Evolutionary conservation across 2,113 vertebrate species (phyloP).

Genomic region (Onychostoma macrolepis): DNA sequence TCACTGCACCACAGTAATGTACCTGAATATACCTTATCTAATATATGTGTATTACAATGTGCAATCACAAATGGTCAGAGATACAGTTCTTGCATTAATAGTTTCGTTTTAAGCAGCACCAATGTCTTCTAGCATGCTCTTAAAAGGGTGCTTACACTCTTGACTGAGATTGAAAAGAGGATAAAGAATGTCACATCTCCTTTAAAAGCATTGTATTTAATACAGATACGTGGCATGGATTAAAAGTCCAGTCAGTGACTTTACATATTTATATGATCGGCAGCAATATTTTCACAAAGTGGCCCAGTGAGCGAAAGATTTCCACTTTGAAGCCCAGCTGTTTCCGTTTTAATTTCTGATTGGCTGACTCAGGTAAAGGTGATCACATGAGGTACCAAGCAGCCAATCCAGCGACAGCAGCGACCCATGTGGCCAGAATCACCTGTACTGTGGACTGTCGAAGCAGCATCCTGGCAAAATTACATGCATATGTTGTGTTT

Average conservation of each 20-base stretch:
- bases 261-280: not conserved
- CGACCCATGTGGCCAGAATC: conserved; percentile 79
- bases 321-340: not conserved
- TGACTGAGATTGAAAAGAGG: not conserved
- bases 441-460: conserved; percentile 83
- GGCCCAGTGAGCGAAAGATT: not conserved
- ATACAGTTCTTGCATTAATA: not conserved
- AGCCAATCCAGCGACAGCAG: conserved; percentile 77
- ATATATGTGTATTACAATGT: not conserved
- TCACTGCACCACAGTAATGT: not conserved
- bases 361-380: not conserved
- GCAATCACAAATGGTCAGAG: not conserved
- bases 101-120: not conserved
- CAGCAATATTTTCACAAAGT: not conserved
- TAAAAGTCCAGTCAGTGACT: not conserved
- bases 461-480: conserved; percentile 71
- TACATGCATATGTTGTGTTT: conserved; percentile 74
- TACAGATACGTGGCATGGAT: not conserved
- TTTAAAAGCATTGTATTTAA: not conserved
- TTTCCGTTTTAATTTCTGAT: not conserved
- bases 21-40: too few relatives aligned
- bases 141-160: not conserved
- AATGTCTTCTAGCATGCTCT: not conserved
- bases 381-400: conserved; percentile 92
- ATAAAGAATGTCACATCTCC: not conserved